Conservation (phyloP, 30 jellyfish, hydroid and myxozoan species). For the Hydractinia echinata region DNA sequence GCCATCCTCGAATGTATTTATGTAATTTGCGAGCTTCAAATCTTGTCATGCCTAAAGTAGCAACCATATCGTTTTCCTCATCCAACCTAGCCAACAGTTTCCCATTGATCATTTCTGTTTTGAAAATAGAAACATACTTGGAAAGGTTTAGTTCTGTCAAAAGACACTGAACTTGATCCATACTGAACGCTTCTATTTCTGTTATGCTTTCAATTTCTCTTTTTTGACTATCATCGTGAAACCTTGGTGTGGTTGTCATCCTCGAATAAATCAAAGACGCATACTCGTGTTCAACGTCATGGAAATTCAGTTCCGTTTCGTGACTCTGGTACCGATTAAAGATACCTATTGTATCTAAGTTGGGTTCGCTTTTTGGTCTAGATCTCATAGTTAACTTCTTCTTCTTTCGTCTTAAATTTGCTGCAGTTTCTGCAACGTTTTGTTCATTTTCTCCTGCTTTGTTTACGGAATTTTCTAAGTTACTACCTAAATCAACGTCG, state of each 20-base stretch:
- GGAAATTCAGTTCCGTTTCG: no score
- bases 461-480: no score
- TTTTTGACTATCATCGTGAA: conserved; percentile 1
- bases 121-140: not conserved
- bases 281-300: not conserved
- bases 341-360: no score
- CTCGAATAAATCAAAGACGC: not conserved
- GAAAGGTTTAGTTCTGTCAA: not conserved
- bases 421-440: no score
- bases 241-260: not conserved
- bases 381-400: no score
- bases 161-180: not conserved
- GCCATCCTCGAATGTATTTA: conserved; percentile 7
- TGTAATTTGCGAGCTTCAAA: conserved; percentile 6
- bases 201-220: not conserved
- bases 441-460: no score
- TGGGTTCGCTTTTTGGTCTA: no score
- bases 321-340: no score
- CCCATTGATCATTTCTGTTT: not conserved
- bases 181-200: not conserved
- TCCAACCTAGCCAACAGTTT: not conserved
- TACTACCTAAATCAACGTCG: no score
- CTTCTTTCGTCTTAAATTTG: no score
- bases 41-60: not conserved
- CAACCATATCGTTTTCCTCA: not conserved